These are phyloP conservation scores for Cathartes aura DNA, from an alignment of 2,113 vertebrate genomes.

Conservation along the genomic window DNA sequence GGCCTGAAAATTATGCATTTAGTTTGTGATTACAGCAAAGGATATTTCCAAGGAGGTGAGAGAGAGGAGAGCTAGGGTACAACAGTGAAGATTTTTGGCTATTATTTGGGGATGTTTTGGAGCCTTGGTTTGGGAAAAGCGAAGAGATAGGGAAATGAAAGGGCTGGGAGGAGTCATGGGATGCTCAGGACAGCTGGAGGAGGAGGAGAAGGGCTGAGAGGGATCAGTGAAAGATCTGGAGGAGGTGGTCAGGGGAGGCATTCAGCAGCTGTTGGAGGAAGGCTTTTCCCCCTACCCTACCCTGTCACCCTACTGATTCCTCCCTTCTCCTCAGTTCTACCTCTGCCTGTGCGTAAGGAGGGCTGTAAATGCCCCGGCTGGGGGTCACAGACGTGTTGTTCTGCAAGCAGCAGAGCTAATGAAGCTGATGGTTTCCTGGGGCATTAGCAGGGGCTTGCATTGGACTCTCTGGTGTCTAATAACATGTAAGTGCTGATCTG, in stretches of 20 bases:
- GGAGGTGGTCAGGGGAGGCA: not conserved
- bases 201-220: not conserved
- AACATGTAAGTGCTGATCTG: not conserved
- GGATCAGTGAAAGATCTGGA: not conserved
- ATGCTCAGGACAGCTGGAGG: not conserved
- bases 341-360: not conserved
- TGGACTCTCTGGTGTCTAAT: not conserved
- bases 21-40: not conserved
- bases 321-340: not conserved
- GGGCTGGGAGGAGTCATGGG: not conserved
- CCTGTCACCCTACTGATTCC: not conserved
- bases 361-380: not conserved
- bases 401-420: not conserved
- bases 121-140: not conserved
- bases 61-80: not conserved
- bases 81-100: not conserved
- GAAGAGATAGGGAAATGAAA: not conserved
- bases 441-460: not conserved
- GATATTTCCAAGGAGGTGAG: not conserved
- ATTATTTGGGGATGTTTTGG: not conserved
- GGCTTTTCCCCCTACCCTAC: not conserved
- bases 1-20: not conserved
- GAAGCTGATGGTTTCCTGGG: not conserved
- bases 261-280: not conserved
- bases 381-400: accelerated